A percentile compares a stretch with the other conserved stretches of the same genome.
These are phyloP conservation scores for Alviniconcha marisindica DNA, from an alignment of 1,140 invertebrate genomes.

Conservation along the genomic window DNA sequence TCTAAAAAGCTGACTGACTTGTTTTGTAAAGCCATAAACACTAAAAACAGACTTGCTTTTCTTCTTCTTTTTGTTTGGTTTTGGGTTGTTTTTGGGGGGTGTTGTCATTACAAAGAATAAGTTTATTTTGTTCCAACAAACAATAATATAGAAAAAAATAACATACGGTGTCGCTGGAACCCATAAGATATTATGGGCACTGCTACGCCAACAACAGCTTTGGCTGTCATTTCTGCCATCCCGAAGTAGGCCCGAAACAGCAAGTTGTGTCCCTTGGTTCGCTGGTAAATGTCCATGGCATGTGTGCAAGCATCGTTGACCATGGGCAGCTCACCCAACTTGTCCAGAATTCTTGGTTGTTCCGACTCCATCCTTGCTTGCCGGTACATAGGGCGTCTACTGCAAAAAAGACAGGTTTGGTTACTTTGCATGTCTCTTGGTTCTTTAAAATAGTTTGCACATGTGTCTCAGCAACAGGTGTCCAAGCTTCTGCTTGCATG, in stretches of 20 bases:
- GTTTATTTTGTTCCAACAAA: too few relatives aligned
- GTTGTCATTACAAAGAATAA: too few relatives aligned
- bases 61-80: too few relatives aligned
- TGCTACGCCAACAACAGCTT: conserved; percentile 19
- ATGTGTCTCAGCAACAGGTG: too few relatives aligned
- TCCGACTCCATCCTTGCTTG: conserved; percentile 20
- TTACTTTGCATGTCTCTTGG: too few relatives aligned
- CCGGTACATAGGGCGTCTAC: conserved; percentile 30
- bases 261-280: conserved; percentile 35
- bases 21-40: too few relatives aligned
- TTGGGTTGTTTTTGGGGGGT: too few relatives aligned
- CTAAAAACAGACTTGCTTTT: too few relatives aligned
- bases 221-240: conserved; percentile 20
- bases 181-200: conserved; percentile 6
- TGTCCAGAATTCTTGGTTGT: background rate
- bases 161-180: conserved; percentile 18
- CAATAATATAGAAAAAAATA: too few relatives aligned
- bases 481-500: too few relatives aligned
- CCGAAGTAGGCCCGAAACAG: conserved; percentile 26
- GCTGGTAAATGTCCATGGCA: conserved; percentile 22
- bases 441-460: too few relatives aligned
- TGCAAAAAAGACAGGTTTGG: background rate
- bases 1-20: too few relatives aligned
- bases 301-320: conserved; percentile 29
- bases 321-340: conserved; percentile 35